Conservation (phyloP, 2,888 invertebrate genomes). For the Papilio protenor region DNA sequence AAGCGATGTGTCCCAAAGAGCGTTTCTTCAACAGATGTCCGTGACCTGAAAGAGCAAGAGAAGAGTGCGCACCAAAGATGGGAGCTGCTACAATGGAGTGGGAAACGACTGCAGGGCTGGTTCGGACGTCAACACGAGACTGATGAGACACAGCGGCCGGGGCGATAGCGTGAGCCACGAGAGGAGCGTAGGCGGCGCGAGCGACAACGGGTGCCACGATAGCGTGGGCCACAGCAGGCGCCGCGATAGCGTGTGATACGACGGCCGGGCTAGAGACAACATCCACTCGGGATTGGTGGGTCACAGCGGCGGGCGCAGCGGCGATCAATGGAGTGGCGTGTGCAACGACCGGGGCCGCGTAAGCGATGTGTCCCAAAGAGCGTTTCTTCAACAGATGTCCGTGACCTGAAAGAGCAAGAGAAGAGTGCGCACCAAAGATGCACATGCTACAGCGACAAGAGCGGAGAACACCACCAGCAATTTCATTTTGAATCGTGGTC, state of each 20-base stretch:
- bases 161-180: conserved; percentile 64
- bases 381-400: conserved; percentile 66
- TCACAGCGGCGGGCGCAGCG: conserved; percentile 73
- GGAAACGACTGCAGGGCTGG: conserved; percentile 59
- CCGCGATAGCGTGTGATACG: conserved; percentile 51
- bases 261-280: conserved; percentile 49
- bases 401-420: no score
- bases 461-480: conserved; percentile 83
- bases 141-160: conserved; percentile 79
- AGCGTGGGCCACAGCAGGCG: conserved; percentile 46
- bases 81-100: conserved; percentile 50
- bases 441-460: conserved; percentile 79
- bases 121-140: conserved; percentile 69
- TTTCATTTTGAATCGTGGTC: conserved; percentile 66
- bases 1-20: conserved; percentile 61
- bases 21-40: conserved; percentile 66
- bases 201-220: conserved; percentile 52
- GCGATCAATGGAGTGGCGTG: conserved; percentile 53
- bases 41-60: conserved; percentile 50
- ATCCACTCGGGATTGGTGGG: conserved; percentile 78
- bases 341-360: conserved; percentile 58
- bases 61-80: conserved; percentile 35
- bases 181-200: conserved; percentile 55
- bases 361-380: conserved; percentile 61
- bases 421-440: conserved; percentile 79